Percentiles rank a stretch among this genome's conserved stretches.
Evolutionary conservation across 2,113 vertebrate species (phyloP).

Genomic region (Oxygymnocypris stewartii): DNA sequence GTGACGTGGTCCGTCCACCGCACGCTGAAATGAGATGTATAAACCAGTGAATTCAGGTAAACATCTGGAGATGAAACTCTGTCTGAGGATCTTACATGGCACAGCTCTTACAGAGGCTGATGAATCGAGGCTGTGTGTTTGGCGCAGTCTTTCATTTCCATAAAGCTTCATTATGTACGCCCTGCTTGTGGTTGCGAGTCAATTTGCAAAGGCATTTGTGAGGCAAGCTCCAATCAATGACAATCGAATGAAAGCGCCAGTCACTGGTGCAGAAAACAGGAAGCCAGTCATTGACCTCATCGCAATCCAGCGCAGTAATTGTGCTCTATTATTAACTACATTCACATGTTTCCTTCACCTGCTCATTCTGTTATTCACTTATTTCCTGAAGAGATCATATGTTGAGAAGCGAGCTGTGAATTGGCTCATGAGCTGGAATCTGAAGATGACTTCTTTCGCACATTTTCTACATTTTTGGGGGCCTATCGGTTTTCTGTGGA

Average conservation of each 20-base stretch:
- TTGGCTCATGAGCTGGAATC: background rate
- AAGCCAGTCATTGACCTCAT: constrained; percentile 14
- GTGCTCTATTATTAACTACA: constrained; percentile 20
- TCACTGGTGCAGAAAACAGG: constrained; percentile 27
- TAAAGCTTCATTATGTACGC: constrained; percentile 37
- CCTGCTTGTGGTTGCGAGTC: constrained; percentile 16
- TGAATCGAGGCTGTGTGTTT: constrained; percentile 6
- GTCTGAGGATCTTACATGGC: background rate
- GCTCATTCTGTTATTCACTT: background rate
- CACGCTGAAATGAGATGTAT: background rate
- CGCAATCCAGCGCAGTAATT: background rate
- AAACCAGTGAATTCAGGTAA: background rate
- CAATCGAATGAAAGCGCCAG: constrained; percentile 43
- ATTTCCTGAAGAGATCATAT: background rate
- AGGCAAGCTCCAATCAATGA: constrained; percentile 38
- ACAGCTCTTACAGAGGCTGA: constrained; percentile 22
- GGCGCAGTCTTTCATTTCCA: constrained; percentile 51
- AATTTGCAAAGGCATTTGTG: constrained; percentile 16
- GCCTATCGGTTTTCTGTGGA: background rate
- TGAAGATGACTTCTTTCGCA: background rate
- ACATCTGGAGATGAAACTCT: background rate
- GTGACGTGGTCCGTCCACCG: background rate
- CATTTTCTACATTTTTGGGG: background rate
- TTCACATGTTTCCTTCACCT: background rate
- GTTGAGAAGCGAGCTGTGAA: background rate